Evolutionary conservation across 2,113 vertebrate genomes (phyloP).

Genomic region (Bos indicus): DNA sequence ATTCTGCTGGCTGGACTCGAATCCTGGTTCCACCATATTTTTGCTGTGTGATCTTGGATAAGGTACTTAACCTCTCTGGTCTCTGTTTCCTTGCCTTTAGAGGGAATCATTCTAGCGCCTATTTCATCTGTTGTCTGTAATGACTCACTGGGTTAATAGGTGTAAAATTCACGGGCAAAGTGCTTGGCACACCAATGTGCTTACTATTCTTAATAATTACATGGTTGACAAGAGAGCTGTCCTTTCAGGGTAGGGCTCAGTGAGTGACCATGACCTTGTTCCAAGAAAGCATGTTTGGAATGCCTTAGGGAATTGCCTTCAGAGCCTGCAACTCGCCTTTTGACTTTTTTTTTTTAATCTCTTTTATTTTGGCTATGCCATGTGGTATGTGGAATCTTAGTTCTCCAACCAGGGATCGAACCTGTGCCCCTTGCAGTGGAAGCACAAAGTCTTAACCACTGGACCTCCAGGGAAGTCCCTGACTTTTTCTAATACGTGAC

Average conservation of each 20-base stretch:
- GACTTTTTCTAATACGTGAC: neutral
- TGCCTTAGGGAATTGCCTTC: neutral
- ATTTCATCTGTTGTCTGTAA: neutral
- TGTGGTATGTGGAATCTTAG: neutral
- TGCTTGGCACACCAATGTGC: neutral
- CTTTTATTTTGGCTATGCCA: neutral
- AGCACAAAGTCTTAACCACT: neutral
- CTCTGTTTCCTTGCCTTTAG: neutral
- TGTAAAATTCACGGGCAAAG: fast-evolving
- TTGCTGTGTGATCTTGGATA: neutral
- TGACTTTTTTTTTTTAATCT: neutral
- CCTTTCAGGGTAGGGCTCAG: neutral
- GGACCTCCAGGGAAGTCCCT: neutral
- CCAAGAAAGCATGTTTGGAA: neutral
- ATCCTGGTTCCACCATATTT: neutral
- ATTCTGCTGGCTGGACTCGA: neutral
- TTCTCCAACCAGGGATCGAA: neutral
- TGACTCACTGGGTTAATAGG: neutral
- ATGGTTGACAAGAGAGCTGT: neutral
- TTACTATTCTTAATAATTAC: neutral
- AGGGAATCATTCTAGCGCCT: neutral
- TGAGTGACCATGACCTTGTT: neutral
- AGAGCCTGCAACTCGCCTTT: neutral
- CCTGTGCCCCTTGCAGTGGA: neutral
- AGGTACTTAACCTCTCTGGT: neutral